Conservation (phyloP, 2,888 invertebrate species). For the Parnassius glacialis region DNA sequence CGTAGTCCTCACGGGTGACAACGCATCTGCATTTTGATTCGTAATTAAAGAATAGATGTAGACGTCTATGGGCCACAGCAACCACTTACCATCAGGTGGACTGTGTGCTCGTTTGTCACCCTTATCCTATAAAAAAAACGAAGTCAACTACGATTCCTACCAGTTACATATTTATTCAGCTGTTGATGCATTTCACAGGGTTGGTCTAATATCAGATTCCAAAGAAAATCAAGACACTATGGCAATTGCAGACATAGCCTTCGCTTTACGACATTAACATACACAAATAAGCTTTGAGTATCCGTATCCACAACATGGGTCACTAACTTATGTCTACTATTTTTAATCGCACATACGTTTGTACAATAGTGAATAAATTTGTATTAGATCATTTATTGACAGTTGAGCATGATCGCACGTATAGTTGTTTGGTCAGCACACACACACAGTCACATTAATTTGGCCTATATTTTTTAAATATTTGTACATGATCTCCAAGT, state of each 20-base stretch:
- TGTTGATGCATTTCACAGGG: neutral
- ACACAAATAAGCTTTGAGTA: neutral
- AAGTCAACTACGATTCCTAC: too few species aligned
- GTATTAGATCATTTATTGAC: constrained; percentile 32
- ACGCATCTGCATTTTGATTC: too few species aligned
- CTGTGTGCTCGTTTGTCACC: too few species aligned
- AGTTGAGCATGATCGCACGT: constrained; percentile 11
- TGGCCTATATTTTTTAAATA: neutral
- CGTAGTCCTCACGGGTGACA: too few species aligned
- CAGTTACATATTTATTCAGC: neutral
- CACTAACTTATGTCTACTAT: constrained; percentile 1
- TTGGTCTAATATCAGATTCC: neutral
- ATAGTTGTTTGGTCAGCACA: constrained; percentile 28
- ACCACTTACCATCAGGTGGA: too few species aligned
- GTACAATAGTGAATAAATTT: constrained; percentile 36
- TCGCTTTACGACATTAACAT: neutral
- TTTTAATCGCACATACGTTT: constrained; percentile 31
- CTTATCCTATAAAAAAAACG: too few species aligned
- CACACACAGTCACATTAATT: neutral
- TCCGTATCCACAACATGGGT: constrained; percentile 8
- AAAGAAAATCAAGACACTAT: neutral
- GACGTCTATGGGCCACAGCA: too few species aligned
- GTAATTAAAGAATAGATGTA: too few species aligned
- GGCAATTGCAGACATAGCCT: neutral
- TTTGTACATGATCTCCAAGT: neutral